Evolutionary conservation across 2,113 vertebrate species (phyloP), one percentile per base, ranked within the genome.

Genomic region (Collichthys lucidus): DNA sequence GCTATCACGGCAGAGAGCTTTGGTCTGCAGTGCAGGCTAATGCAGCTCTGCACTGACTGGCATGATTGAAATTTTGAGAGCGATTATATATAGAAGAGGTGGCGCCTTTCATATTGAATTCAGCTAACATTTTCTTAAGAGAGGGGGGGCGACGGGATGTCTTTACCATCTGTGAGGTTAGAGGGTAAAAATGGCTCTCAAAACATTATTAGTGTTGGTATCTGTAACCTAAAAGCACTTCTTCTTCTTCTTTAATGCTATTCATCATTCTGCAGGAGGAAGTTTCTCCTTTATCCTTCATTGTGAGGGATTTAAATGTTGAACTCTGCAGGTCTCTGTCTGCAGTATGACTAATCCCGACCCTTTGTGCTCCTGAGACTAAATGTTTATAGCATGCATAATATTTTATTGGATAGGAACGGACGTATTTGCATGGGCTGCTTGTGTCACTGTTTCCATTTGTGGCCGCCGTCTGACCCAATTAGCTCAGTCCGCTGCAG

Each of bases 351-450:
- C 72, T 80, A 73, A 80, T 82, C 57, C 67, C 67, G 75, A 60
- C 74, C 52, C 46, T 84, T 79, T 88, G 63, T 85, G 77, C 78
- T 81, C 77, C 80, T 79, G 59, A 72, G 74, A 80, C 71, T 81
- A 74, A 90, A 87, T 78, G 68, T 91, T 91, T 91, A 88, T 66
- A 80, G 65, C 66, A 24, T 50, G 82, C 2, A 44, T 75, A 77
- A 62, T 63, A 65, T 85, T 78, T 85, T 83, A 80, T 56, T 74
- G 69, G 67, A 84, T 42, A 76, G 50, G 50, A 81, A 55, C 24
- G 10, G 78, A 62, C 72, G 69, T 77, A 73, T 88, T 82, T 87
- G n/a, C 71, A 68, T 62, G 50, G 26, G 26, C 68, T 63, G 68
- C 72, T 73, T 83, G 60, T 76, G 79, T 82, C 74, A 83, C 35